Base-by-base conservation (phyloP, 2,113 vertebrate species). In the Phodopus roborovskii region DNA sequence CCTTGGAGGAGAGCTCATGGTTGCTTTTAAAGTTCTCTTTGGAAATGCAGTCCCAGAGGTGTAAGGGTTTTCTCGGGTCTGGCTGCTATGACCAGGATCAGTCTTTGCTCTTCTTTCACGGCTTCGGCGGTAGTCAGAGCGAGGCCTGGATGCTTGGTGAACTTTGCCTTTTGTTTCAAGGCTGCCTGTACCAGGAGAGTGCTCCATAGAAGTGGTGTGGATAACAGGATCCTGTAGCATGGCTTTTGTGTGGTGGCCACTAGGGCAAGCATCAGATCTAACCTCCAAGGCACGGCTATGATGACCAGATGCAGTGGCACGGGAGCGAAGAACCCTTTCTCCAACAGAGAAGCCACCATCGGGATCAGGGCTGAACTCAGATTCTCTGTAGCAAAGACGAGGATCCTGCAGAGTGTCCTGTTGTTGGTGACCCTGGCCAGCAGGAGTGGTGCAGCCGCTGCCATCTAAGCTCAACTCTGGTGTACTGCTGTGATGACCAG, bases 191-290 rank as follows among this genome's bases (percentile, higher is more conserved):
- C 26, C 62, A 81, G 9, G 11, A 24, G 20, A 16, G 22, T 16
- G 1, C 30, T 3, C 9, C 3, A 0, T 3, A 11, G 17, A 6
- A 15, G 3, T 13, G 4, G 42, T 39, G 33, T 4, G 15, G 24
- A 5, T 1, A 30, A 3, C 42, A 64, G 75, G 64, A 42, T 17
- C n/a, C 16, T 4, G 15, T 1, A 2, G 24, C 26, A 33, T 22
- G 45, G 64, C 45, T 11, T 7, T 22, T 6, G 4, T 6, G 15
- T 1, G 7, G 7, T 1, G 15, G 53, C 0, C 30, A 4, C 8
- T 19, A 9, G 17, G 30, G 3, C 4, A 4, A 56, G 36, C 77
- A 5, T 19, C 22, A 39, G 66, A 33, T 33, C 22, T 53, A 36
- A 13, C 33, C 33, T 15, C 45, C 20, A 8, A 11, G 7, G 53